Percentiles rank a stretch among this genome's conserved stretches.
Conservation (phyloP, 2,113 vertebrate species). For the Myrmecophaga tridactyla region DNA sequence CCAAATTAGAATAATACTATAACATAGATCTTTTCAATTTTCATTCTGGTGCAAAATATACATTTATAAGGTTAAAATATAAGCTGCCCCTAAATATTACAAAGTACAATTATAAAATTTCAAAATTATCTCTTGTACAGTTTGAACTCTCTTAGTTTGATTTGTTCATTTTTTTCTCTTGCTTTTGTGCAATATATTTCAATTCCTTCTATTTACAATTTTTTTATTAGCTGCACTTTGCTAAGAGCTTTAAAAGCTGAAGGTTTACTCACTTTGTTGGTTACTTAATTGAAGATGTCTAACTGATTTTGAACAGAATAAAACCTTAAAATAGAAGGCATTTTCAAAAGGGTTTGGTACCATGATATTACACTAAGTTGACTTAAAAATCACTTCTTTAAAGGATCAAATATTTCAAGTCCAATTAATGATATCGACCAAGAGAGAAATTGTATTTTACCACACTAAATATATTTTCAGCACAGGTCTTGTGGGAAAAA, state of each 20-base stretch:
- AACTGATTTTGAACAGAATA: neutral
- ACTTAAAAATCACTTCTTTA: neutral
- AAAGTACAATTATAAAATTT: conserved; percentile 17
- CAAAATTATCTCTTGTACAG: neutral
- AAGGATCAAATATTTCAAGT: neutral
- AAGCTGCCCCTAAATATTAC: neutral
- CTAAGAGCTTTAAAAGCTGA: neutral
- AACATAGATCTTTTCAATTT: neutral
- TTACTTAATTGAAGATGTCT: neutral
- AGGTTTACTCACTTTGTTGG: neutral
- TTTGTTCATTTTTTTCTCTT: neutral
- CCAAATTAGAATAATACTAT: neutral
- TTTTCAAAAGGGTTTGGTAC: neutral
- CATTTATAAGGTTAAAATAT: neutral
- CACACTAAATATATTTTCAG: neutral
- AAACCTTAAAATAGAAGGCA: neutral
- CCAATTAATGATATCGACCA: neutral
- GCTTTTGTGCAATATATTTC: neutral
- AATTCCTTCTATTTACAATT: neutral
- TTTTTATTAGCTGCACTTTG: neutral
- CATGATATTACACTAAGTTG: neutral
- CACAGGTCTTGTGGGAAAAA: neutral
- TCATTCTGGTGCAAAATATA: neutral
- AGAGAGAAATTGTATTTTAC: neutral
- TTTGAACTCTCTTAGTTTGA: neutral